Evolutionary conservation across 2,113 vertebrate species (phyloP), one percentile per base, ranked within the genome.

Genomic region (Rhegmatorhina hoffmannsi): DNA sequence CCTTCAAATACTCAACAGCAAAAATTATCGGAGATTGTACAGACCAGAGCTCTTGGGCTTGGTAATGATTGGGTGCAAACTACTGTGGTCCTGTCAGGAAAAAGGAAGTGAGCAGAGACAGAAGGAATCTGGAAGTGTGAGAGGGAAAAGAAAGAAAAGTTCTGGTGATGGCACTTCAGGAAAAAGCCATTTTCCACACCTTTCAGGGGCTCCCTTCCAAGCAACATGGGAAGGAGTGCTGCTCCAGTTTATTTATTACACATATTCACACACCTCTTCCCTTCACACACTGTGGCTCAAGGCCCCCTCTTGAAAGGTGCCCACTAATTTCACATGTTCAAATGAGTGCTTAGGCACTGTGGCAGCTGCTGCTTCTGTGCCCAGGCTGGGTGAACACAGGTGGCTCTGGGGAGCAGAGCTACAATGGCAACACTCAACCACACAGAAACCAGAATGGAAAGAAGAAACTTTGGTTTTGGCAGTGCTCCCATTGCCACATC

Each of bases 341-440:
- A 62, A 28, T 28, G 25, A 23, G 29, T 67, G 28, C 59, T 58
- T 19, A 80, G 29, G 29, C 43, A 17, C 3, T 10, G 75, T 2
- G 1, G 25, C 66, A 23, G 25, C 10, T 17, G 24, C 56, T 83
- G 67, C 46, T 44, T 34, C 44, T 64, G 38, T 34, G 62, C 52
- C 63, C 58, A 28, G 24, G 11, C 53, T 53, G 67, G 23, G 15
- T 38, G 53, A 91, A 33, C 40, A 43, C 0, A 0, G 17, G 20
- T 31, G 44, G 72, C 72, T 56, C 31, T 0, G 0, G 11, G 13
- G 13, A 84, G 17, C 40, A 81, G 28, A 56, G n/a, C 31, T 47
- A 28, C 28, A n/a, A 23, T 1, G 9, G 28, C 36, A 59, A 29
- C 0, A 0, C 17, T 64, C 5, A 0, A 1, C 18, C 2, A 0